Evolutionary conservation across 2,113 vertebrate species (phyloP).

Genomic region (Halichoerus grypus): DNA sequence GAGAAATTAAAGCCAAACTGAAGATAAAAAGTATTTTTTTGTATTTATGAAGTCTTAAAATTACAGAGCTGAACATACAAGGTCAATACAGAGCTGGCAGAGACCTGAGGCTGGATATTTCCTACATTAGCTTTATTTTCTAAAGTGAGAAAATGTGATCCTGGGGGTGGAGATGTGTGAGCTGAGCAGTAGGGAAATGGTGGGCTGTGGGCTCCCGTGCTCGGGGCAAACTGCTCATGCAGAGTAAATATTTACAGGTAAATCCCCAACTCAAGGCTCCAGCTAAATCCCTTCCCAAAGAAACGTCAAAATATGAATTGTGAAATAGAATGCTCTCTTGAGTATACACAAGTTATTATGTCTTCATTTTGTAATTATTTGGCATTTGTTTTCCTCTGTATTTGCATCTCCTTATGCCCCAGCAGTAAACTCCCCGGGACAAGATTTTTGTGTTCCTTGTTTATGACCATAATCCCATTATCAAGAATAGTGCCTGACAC

Average conservation of each 20-base stretch:
- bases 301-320: not conserved
- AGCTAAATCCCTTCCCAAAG: not conserved
- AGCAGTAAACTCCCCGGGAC: not conserved
- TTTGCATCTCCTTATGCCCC: not conserved
- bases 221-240: not conserved
- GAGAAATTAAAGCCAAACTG: conserved; percentile 82
- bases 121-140: conserved; percentile 62
- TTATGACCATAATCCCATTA: not conserved
- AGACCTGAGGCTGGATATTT: conserved; percentile 55
- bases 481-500: not conserved
- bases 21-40: conserved; percentile 82
- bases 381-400: not conserved
- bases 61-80: conserved; percentile 77
- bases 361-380: not conserved
- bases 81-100: conserved; percentile 73
- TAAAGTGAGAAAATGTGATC: conserved; percentile 42
- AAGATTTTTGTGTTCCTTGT: not conserved
- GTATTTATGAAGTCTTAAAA: conserved; percentile 83
- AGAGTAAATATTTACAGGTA: not conserved
- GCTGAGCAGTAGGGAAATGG: not conserved
- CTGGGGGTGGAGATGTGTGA: not conserved
- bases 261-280: not conserved
- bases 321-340: not conserved
- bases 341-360: not conserved
- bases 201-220: accelerated